Base-by-base conservation (phyloP, 2,113 vertebrate species). In the Cranoglanis bouderius region DNA sequence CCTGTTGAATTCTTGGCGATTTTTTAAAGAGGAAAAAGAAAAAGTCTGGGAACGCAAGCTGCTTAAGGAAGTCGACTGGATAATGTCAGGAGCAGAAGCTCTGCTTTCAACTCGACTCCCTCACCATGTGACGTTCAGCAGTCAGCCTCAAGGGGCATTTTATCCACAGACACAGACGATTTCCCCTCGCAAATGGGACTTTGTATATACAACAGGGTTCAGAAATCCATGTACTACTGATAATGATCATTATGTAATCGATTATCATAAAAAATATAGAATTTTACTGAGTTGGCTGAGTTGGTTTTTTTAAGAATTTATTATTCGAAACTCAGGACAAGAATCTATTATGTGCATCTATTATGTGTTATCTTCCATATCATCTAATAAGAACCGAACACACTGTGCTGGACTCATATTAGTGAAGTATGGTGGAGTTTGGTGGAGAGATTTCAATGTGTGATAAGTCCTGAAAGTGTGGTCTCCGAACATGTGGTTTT, bases 1-100 rank as follows among this genome's bases (percentile, higher is more conserved):
- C 12, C 29, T 80, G 0, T 77, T 74, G 1, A 53, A 53, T 78
- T 16, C 14, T 35, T 57, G 51, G 13, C 46, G 8, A 2, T 43
- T 78, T 78, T 51, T 53, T 19, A 1, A 18, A 35, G 8, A 0
- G 32, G 18, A 18, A 35, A 57, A 81, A 35, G 1, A 82, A 51
- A 51, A 59, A 24, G 9, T 3, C 80, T 4, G 67, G 55, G 77
- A 82, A 63, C 61, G 40, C 43, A 59, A 82, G 35, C 61, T 21
- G 46, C 35, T 88, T 24, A 77, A 86, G 91, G 90, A 92, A 89
- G 86, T 88, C 86, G 85, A 53, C 88, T 90, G 90, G 88, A 82
- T 51, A 80, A 89, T 88, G 74, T 90, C 88, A 59, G 82, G 46
- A 80, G 85, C 14, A 72, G 87, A 80, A 77, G 82, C 67, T 53